Conservation (phyloP, 2,888 invertebrate genomes). For the Pycnomerus fuliginosus region DNA sequence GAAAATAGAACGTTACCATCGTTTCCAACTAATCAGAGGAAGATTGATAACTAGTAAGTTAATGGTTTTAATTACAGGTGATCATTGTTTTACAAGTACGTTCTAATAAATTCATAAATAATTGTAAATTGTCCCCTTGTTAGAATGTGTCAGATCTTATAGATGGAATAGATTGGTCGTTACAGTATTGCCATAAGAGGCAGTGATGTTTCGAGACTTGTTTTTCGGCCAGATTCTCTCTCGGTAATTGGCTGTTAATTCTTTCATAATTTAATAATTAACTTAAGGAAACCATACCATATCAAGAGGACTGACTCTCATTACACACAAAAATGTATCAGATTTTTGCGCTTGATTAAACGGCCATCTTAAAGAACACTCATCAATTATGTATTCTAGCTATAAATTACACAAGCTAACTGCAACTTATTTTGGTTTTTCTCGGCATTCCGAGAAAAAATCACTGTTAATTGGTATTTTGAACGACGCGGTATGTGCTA, state of each 20-base stretch:
- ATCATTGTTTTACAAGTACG: conserved; percentile 44
- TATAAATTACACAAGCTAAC: conserved; percentile 4
- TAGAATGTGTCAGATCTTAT: conserved; percentile 45
- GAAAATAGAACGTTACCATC: conserved; percentile 15
- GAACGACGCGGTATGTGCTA: not conserved
- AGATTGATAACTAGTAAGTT: conserved; percentile 46
- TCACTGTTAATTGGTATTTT: conserved; percentile 4
- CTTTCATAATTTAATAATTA: conserved; percentile 22
- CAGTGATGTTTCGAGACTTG: conserved; percentile 38
- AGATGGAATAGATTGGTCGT: conserved; percentile 34
- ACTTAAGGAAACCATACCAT: conserved; percentile 16
- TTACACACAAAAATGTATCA: conserved; percentile 12
- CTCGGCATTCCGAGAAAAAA: conserved; percentile 1
- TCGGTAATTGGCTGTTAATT: conserved; percentile 41
- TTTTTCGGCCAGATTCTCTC: conserved; percentile 43
- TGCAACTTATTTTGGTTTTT: conserved; percentile 1
- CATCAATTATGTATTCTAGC: conserved; percentile 8
- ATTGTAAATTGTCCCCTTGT: conserved; percentile 48
- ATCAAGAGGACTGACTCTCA: conserved; percentile 9
- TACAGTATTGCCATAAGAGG: conserved; percentile 44
- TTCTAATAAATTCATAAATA: conserved; percentile 34
- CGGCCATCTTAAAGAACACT: conserved; percentile 4
- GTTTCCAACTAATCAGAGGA: conserved; percentile 37
- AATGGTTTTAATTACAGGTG: conserved; percentile 48
- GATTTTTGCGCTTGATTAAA: conserved; percentile 9